phyloP scores from a whole-genome alignment of 2,113 vertebrate genomes.

The Scatophagus argus region DNA sequence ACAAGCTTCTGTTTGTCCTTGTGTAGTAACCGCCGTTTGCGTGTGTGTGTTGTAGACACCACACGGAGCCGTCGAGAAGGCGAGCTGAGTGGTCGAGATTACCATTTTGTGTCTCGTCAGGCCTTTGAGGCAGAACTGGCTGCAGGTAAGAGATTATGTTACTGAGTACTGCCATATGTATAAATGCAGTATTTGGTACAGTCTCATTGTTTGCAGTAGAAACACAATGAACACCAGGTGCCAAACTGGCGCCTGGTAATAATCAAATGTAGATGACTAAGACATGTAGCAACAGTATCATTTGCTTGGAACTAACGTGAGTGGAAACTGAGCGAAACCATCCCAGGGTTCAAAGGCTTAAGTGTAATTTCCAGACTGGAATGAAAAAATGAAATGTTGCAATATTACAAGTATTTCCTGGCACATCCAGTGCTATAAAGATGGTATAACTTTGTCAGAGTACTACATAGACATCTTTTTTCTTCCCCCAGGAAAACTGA shows the following conservation, averaged over 20 bases:
- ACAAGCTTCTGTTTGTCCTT: neutral
- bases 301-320: neutral
- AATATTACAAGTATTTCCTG: neutral
- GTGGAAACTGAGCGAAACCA: too few relatives aligned
- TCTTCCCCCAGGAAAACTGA: slow-evolving; percentile 89
- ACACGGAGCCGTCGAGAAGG: slow-evolving; percentile 92
- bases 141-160: slow-evolving; percentile 82
- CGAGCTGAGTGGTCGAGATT: slow-evolving; percentile 93
- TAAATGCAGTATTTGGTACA: neutral
- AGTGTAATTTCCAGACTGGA: neutral
- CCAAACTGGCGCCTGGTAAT: too few relatives aligned
- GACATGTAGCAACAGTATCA: neutral
- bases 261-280: too few relatives aligned
- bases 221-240: too few relatives aligned
- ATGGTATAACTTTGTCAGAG: too few relatives aligned
- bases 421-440: neutral
- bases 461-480: neutral
- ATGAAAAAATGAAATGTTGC: neutral
- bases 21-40: neutral
- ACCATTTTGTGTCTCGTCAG: slow-evolving; percentile 95
- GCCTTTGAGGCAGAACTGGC: slow-evolving; percentile 93
- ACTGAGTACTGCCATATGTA: neutral
- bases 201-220: too few relatives aligned
- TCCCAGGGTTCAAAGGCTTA: neutral
- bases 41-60: slow-evolving; percentile 86